phyloP scores from a whole-genome alignment of 2,113 vertebrate species.

The Erinaceus europaeus region DNA sequence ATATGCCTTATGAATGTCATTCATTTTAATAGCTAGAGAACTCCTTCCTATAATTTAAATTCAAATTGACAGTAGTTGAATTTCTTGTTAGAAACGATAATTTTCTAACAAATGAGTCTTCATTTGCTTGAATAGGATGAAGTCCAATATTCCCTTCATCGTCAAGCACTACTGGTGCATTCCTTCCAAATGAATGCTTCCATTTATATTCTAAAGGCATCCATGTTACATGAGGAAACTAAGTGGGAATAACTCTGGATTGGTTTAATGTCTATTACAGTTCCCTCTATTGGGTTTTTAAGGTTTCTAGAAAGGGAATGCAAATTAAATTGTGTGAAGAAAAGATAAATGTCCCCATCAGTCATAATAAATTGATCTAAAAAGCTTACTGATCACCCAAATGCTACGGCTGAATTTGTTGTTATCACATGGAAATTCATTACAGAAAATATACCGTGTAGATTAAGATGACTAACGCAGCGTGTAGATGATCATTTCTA shows the following conservation, averaged over 20 bases:
- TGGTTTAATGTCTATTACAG: constrained; percentile 53
- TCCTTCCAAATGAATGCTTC: constrained; percentile 52
- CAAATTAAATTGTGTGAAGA: constrained; percentile 63
- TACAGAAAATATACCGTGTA: constrained; percentile 63
- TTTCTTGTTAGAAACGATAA: constrained; percentile 50
- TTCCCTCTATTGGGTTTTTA: constrained; percentile 53
- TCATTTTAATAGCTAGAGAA: neutral
- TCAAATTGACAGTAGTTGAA: constrained; percentile 58
- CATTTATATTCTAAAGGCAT: constrained; percentile 48
- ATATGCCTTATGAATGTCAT: neutral
- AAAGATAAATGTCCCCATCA: constrained; percentile 61
- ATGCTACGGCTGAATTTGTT: constrained; percentile 53
- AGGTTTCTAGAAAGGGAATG: constrained; percentile 52
- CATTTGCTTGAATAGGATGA: constrained; percentile 38
- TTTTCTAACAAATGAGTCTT: constrained; percentile 49
- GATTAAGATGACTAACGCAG: constrained; percentile 65
- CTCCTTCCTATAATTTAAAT: constrained; percentile 48
- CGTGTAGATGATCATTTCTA: constrained; percentile 49
- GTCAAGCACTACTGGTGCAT: constrained; percentile 34
- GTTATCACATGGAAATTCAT: constrained; percentile 61
- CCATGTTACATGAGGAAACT: constrained; percentile 20
- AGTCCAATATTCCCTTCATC: constrained; percentile 44
- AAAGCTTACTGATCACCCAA: constrained; percentile 60
- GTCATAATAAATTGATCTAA: constrained; percentile 63
- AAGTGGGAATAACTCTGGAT: constrained; percentile 47